A percentile compares a stretch with the other conserved stretches of the same genome.
Evolutionary conservation across 2,797 vertebrate species (phyloP).

Genomic region (Pipistrellus nathusii): DNA sequence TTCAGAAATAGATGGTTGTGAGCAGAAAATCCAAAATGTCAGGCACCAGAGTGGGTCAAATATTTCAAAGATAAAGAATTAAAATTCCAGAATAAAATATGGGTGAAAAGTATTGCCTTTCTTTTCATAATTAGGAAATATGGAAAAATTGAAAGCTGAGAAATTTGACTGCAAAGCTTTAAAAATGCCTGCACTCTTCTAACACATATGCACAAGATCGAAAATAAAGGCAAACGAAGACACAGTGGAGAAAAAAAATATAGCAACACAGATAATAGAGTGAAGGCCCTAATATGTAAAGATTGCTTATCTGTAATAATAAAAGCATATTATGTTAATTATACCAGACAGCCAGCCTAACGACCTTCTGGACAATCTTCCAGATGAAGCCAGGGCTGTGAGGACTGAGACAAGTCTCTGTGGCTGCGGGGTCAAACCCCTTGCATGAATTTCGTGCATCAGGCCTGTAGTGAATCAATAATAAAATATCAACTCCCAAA

Average conservation of each 20-base stretch:
- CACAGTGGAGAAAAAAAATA: neutral
- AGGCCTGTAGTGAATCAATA: neutral
- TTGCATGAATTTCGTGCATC: too few species aligned
- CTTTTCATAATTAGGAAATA: conserved; percentile 43
- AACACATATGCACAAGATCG: neutral
- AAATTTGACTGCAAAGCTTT: neutral
- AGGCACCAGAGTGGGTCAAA: conserved; percentile 45
- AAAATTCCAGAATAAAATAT: conserved; percentile 62
- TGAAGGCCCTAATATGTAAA: neutral
- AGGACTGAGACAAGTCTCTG: too few species aligned
- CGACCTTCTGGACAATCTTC: too few species aligned
- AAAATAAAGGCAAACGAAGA: conserved; percentile 18
- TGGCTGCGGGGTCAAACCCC: too few species aligned
- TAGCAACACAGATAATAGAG: neutral
- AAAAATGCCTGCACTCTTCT: neutral
- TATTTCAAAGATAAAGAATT: conserved; percentile 55
- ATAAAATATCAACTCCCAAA: conserved; percentile 48
- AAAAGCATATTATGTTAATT: too few species aligned
- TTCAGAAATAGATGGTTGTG: conserved; percentile 41
- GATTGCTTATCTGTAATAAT: neutral
- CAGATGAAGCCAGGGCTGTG: accelerated
- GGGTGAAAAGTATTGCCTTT: conserved; percentile 6
- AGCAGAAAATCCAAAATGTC: conserved; percentile 39
- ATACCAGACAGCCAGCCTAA: too few species aligned
- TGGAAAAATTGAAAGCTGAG: neutral